phyloP scores from a whole-genome alignment of 2,888 invertebrate genomes.

The Sympetrum striolatum region DNA sequence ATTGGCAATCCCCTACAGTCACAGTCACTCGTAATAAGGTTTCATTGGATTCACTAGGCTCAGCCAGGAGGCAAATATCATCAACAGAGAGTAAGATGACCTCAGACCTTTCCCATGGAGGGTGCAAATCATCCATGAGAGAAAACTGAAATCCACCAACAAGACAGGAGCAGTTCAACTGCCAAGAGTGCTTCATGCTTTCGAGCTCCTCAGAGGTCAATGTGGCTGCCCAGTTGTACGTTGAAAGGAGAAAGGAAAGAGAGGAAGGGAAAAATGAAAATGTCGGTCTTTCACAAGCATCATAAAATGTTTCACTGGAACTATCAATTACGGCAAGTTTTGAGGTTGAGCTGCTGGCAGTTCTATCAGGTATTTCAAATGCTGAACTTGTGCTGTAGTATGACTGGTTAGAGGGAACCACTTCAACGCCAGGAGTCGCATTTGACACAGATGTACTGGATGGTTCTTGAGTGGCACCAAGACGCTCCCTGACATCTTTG shows the following conservation, averaged over 20 bases:
- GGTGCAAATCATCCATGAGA: conserved; percentile 45
- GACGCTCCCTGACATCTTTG: conserved; percentile 28
- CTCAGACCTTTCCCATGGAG: conserved; percentile 45
- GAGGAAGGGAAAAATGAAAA: conserved; percentile 43
- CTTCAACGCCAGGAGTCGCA: background rate
- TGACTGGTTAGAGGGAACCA: background rate
- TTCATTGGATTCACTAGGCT: background rate
- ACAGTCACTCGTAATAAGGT: conserved; percentile 29
- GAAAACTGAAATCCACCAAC: conserved; percentile 44
- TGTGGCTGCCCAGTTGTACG: background rate
- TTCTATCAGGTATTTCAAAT: background rate
- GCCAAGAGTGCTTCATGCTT: background rate
- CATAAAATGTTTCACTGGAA: background rate
- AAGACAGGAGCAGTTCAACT: conserved; percentile 30
- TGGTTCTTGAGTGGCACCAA: conserved; percentile 21
- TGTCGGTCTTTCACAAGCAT: conserved; percentile 7
- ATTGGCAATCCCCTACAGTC: conserved; percentile 72
- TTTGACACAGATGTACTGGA: background rate
- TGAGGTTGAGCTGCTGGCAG: background rate
- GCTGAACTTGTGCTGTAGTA: background rate
- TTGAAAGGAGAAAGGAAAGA: conserved; percentile 50
- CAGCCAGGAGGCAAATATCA: conserved; percentile 46
- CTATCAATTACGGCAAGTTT: background rate
- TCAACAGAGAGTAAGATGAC: conserved; percentile 48
- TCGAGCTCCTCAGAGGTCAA: background rate